Evolutionary conservation across 2,888 invertebrate species (phyloP), one percentile per base, ranked within the genome.

Genomic region (Argyresthia goedartella): DNA sequence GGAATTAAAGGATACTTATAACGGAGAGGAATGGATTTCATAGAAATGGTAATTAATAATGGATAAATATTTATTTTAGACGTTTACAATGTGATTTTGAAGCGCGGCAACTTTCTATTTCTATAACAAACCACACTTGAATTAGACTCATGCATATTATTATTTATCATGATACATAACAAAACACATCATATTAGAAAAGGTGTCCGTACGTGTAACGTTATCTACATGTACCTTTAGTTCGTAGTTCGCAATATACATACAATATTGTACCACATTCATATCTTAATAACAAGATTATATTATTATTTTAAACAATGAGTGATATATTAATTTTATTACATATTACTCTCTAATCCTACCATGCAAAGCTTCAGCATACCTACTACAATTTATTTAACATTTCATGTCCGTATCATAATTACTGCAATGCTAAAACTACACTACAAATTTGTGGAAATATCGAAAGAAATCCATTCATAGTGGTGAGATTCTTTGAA

Each of bases 21-120:
- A 25, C 25, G 25, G 6, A 25, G 25, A 25, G 25, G 25, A 25
- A 25, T 25, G 25, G 10, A n/a, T n/a, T 35, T 34, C 36, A 52
- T 47, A 15, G 47, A 46, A 47, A 47, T 16, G 2, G 36, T 36
- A 15, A 35, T 49, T 10, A 13, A 53, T 77, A 75, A 76, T 72
- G 81, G 76, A 79, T 85, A 85, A 80, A 84, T 82, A 81, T 85
- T 79, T 84, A 85, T 79, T 81, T 73, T 74, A 77, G 74, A 81
- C 71, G 76, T 71, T 73, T 81, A 85, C 80, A 82, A 74, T 79
- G 73, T 76, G 69, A 73, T 71, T 74, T 77, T 64, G 64, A 77
- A 85, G 84, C 82, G 69, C 72, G 72, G 73, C 71, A 76, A 74
- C 73, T 72, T 51, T 49, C 54, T 51, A 52, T 47, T 70, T 73